Evolutionary conservation across 1,140 invertebrate species (phyloP).

Genomic region (Potamilus streckersoni): DNA sequence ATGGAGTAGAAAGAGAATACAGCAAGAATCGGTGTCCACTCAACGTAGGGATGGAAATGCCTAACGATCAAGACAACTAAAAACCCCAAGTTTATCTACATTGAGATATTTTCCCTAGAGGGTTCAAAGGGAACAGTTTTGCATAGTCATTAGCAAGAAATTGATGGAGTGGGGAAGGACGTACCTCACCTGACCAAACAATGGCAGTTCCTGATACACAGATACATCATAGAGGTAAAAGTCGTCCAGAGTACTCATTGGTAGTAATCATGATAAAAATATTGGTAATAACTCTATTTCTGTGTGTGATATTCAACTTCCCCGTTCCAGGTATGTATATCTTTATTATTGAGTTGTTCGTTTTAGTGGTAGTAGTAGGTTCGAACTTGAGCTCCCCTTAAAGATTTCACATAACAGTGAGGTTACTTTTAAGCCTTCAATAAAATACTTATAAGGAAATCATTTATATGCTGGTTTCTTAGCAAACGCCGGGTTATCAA

Average conservation of each 20-base stretch:
- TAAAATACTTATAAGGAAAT: not conserved
- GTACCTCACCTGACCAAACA: conserved; percentile 24
- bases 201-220: conserved; percentile 12
- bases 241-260: not conserved
- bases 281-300: not conserved
- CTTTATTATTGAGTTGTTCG: no score
- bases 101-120: conserved; percentile 6
- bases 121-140: conserved; percentile 13
- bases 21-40: not conserved
- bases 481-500: not conserved
- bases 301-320: not conserved
- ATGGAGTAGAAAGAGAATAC: not conserved
- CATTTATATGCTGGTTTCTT: not conserved
- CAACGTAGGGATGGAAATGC: conserved; percentile 4
- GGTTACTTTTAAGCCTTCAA: no score
- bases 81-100: conserved; percentile 13
- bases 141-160: conserved; percentile 2
- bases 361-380: no score
- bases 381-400: no score
- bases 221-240: conserved; percentile 4
- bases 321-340: no score
- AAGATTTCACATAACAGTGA: no score
- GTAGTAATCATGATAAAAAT: not conserved
- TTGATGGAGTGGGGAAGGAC: conserved; percentile 15
- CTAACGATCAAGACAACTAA: not conserved